Evolutionary conservation across 2,113 vertebrate species (phyloP), one percentile per base, ranked within the genome.

Genomic region (Anarrhichthys ocellatus): DNA sequence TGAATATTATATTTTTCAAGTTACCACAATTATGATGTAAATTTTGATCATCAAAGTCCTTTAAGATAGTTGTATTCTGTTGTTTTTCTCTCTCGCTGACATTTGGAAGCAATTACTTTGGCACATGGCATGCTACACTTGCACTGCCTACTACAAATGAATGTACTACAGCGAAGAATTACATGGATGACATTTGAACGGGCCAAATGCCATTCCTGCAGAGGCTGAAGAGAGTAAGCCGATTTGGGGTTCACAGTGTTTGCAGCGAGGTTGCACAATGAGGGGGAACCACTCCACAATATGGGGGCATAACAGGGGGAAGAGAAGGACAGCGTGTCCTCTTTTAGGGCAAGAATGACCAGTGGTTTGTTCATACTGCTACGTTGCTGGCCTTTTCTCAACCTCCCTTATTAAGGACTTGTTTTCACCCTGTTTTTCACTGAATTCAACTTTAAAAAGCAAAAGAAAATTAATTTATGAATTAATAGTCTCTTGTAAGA

Each of bases 141-240:
- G 74, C 72, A 76, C 68, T 20, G 75, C 54, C 86, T 67, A 73
- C 44, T 40, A 76, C 34, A 84, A 91, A 88, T 85, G 4, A 44
- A 69, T 77, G 74, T 76, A 68, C 84, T 78, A 73, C 71, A 50
- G 74, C 65, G 78, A 54, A 71, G 83, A 87, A 87, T 87, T 88
- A 87, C 80, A 83, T 24, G 6, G 78, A 68, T 89, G 82, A 86
- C 87, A 91, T 91, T 86, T 90, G 72, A 89, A 88, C 58, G 24
- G 80, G 91, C 83, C 91, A 90, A 91, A 93, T 89, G 83, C 78
- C 86, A 79, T 88, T 91, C 84, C 84, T 83, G 68, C 77, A 54
- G 79, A 87, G 82, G 83, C 84, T 81, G 61, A 52, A 74, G 75
- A 68, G 86, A 76, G 76, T 88, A 90, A 92, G 82, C 88, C 27